Conservation (phyloP, 2,888 invertebrate genomes). For the Lepidocyrtinus sp. region DNA sequence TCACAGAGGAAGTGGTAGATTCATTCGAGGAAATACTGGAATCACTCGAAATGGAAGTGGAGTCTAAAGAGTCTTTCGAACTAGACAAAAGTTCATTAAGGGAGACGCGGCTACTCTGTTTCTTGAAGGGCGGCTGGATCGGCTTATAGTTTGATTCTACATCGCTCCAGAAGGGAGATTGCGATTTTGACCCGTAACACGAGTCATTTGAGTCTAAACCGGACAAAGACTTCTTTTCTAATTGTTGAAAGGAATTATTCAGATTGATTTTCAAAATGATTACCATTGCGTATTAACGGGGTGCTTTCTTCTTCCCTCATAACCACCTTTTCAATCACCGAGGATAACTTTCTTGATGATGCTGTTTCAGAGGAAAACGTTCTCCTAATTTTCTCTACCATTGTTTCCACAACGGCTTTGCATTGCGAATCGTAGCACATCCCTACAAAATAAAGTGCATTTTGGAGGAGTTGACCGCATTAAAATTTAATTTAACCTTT, state of each 20-base stretch:
- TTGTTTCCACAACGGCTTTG: slow-evolving; percentile 40
- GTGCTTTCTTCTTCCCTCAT: slow-evolving; percentile 4
- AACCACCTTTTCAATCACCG: slow-evolving; percentile 11
- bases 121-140: not conserved
- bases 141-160: not conserved
- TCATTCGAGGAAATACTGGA: slow-evolving; percentile 18
- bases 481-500: not conserved
- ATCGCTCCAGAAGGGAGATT: not conserved
- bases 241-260: too few species aligned
- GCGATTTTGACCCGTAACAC: slow-evolving; percentile 2
- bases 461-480: not conserved
- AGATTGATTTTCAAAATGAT: not conserved
- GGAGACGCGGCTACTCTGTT: too few species aligned
- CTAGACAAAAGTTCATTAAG: not conserved
- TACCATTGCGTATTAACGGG: not conserved
- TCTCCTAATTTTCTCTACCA: slow-evolving; percentile 13
- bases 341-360: slow-evolving; percentile 24
- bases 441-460: slow-evolving; percentile 44
- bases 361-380: not conserved
- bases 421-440: slow-evolving; percentile 58
- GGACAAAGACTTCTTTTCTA: too few species aligned
- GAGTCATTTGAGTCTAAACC: not conserved
- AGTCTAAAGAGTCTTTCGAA: not conserved
- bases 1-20: slow-evolving; percentile 19
- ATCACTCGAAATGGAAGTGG: not conserved